Base-by-base conservation (phyloP, 2,888 invertebrate genomes). In the Serrognathus titanus region DNA sequence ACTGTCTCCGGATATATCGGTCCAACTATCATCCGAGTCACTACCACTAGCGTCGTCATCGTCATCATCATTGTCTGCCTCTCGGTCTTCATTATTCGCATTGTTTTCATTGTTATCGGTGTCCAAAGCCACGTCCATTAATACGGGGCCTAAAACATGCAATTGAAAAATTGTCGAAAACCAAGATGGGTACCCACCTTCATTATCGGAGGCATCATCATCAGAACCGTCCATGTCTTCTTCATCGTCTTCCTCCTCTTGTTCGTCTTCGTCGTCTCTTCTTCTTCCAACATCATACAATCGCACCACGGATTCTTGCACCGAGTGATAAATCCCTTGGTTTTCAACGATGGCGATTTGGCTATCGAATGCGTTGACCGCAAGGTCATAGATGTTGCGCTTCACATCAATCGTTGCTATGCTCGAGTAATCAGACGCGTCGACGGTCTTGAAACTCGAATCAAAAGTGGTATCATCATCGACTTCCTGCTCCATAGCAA, bases 361-460 rank as follows among this genome's bases (percentile, higher is more conserved):
- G 35, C 90, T 90, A 68, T 96, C 96, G 71, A 84, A 86, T 46
- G 85, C 84, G 67, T 94, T 93, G 57, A 92, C 88, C 55, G 90
- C 87, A 62, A 98, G 78, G 70, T 92, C 91, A 74, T 91, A 90
- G 53, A 97, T 92, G 68, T 90, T 91, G 61, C 90, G 86, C 73
- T 94, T 94, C 12, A 95, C 92, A 79, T 97, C 97, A 63, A 94
- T 88, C 0, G 97, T 97, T 0, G 96, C 94, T 76, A 97, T 97
- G 70, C 90, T 94, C 20, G 90, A 89, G 76, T 98, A 99, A 77
- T 98, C 96, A 66, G 87, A 87, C 1, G 96, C 90, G 78, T 98
- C 97, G 40, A 98, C 82, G 0, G 97, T 96, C 74, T 96, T 92
- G 76, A 98, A 97, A 64, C 95, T 95, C 37, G 95, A 92, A 67